Evolutionary conservation across 2,797 vertebrate species (phyloP).

Genomic region (Pampus argenteus): DNA sequence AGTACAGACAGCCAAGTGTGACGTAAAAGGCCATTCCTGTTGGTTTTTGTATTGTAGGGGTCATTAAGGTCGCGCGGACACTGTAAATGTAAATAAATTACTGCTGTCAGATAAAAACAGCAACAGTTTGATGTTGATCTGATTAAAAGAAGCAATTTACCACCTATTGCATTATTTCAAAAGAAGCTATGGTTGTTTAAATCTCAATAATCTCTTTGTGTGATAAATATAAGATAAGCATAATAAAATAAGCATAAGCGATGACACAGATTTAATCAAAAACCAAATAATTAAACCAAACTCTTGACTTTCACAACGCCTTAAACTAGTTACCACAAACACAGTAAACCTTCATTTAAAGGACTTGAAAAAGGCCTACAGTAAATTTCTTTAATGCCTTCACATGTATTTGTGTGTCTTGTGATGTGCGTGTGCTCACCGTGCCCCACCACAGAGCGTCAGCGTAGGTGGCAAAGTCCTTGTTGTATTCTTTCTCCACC

Average conservation of each 20-base stretch:
- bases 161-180: not conserved
- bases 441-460: constrained; percentile 99
- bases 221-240: no score
- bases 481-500: constrained; percentile 98
- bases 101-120: constrained; percentile 15
- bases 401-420: constrained; percentile 1
- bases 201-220: not conserved
- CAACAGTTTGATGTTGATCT: not conserved
- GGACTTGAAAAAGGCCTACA: not conserved
- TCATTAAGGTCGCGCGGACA: constrained; percentile 50
- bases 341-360: not conserved
- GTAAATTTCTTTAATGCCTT: not conserved
- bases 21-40: constrained; percentile 20
- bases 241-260: not conserved
- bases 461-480: constrained; percentile 96
- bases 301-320: not conserved
- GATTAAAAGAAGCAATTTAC: not conserved
- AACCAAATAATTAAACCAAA: not conserved
- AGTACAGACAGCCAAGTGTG: constrained; percentile 47
- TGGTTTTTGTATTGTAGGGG: constrained; percentile 12
- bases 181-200: not conserved
- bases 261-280: not conserved
- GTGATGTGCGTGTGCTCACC: constrained; percentile 84
- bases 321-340: not conserved
- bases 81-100: constrained; percentile 50